phyloP scores from a whole-genome alignment of 37 sponge, comb jelly and placozoan genomes.

The Bolinopsis microptera region DNA sequence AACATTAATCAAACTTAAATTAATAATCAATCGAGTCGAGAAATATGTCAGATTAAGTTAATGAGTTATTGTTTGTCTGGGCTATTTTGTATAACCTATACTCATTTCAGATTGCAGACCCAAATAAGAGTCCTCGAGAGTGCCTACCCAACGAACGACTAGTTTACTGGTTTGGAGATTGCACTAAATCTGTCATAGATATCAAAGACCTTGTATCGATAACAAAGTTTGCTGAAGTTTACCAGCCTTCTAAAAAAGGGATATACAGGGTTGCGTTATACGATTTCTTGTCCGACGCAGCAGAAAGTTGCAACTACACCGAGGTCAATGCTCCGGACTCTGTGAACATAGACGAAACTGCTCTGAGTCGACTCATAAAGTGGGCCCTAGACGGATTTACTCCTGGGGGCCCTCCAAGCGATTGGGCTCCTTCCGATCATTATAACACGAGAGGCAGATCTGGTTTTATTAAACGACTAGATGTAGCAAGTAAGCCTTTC shows the following conservation, averaged over 20 bases:
- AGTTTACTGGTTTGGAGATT: constrained; percentile 58
- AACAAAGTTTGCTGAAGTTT: not conserved
- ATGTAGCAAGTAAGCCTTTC: not conserved
- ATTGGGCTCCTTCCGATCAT: constrained; percentile 14
- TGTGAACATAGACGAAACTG: constrained; percentile 56
- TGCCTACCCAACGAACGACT: not conserved
- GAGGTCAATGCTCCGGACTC: constrained; percentile 23
- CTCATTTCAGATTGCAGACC: constrained; percentile 14
- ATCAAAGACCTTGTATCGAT: not conserved
- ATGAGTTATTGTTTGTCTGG: too few relatives aligned
- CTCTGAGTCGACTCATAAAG: not conserved
- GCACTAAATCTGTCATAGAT: constrained; percentile 37
- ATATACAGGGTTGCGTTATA: constrained; percentile 30
- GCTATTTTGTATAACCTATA: too few relatives aligned
- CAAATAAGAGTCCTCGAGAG: not conserved
- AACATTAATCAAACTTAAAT: too few relatives aligned
- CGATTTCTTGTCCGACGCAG: constrained; percentile 47
- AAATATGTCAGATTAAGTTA: too few relatives aligned
- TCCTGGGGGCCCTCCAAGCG: constrained; percentile 17
- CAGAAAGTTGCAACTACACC: not conserved
- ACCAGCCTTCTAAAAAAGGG: constrained; percentile 15
- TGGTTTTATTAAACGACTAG: not conserved
- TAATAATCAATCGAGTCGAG: too few relatives aligned
- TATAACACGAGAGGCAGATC: not conserved
- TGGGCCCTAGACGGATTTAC: constrained; percentile 15